Percentiles rank a stretch among this genome's conserved stretches.
Conservation (phyloP, 2,888 invertebrate genomes). For the Drosophila basisetae region DNA sequence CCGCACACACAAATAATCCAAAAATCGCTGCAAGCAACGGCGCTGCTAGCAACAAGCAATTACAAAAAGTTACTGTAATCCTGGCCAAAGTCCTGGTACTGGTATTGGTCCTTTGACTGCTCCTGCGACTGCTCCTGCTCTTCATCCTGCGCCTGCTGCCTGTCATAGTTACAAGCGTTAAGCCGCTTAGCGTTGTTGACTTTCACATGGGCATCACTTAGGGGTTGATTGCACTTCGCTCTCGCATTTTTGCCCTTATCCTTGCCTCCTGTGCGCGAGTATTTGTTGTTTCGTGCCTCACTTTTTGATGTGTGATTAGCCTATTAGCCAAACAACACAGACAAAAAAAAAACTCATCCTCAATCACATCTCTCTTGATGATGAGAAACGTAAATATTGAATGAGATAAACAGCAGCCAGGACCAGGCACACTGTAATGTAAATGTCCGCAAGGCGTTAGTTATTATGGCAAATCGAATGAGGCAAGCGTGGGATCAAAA, state of each 20-base stretch:
- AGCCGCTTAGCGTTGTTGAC: conserved; percentile 84
- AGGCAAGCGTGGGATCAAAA: conserved; percentile 61
- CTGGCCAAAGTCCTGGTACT: conserved; percentile 41
- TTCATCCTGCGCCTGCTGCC: conserved; percentile 44
- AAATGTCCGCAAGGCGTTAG: conserved; percentile 65
- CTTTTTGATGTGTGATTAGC: conserved; percentile 82
- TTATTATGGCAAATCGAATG: conserved; percentile 46
- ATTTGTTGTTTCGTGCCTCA: conserved; percentile 64
- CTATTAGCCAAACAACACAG: conserved; percentile 75
- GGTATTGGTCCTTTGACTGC: conserved; percentile 25
- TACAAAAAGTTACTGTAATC: conserved; percentile 81
- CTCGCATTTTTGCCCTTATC: conserved; percentile 36
- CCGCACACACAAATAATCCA: conserved; percentile 63
- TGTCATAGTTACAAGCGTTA: conserved; percentile 80
- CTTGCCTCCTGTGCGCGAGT: conserved; percentile 31
- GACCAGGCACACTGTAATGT: conserved; percentile 50
- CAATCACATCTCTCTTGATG: conserved; percentile 63
- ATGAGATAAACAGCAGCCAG: conserved; percentile 57
- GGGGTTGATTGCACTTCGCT: conserved; percentile 55
- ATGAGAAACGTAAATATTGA: conserved; percentile 81
- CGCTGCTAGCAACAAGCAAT: conserved; percentile 80
- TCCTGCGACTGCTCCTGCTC: conserved; percentile 13
- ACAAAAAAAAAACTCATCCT: conserved; percentile 36
- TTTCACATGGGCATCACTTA: conserved; percentile 82
- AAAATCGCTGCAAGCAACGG: conserved; percentile 63